Percentiles rank a stretch among this genome's conserved stretches.
Conservation (phyloP, 2,888 invertebrate species). For the Perdita meconis region DNA sequence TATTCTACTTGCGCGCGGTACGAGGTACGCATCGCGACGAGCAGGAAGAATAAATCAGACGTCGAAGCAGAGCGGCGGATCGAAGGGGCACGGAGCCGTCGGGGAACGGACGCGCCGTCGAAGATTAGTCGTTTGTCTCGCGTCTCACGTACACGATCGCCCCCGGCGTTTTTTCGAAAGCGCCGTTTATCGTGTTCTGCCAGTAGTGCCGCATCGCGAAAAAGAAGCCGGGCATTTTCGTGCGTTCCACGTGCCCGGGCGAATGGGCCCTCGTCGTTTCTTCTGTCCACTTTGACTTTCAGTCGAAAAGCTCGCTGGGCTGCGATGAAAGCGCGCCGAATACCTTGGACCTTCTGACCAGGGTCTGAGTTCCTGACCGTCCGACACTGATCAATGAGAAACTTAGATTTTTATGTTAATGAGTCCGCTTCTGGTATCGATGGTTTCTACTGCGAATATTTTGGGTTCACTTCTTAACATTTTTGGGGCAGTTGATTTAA, state of each 20-base stretch:
- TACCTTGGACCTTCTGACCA: slow-evolving; percentile 40
- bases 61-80: slow-evolving; percentile 22
- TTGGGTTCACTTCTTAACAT: no score
- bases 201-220: slow-evolving; percentile 49
- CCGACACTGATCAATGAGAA: not conserved
- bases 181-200: slow-evolving; percentile 51
- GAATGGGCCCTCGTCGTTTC: slow-evolving; percentile 68
- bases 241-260: slow-evolving; percentile 65
- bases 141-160: slow-evolving; percentile 71
- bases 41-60: slow-evolving; percentile 35
- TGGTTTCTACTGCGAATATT: no score
- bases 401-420: no score
- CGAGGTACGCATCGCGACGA: slow-evolving; percentile 20
- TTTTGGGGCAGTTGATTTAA: no score
- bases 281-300: slow-evolving; percentile 59
- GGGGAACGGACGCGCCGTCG: slow-evolving; percentile 15
- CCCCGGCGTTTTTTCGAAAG: slow-evolving; percentile 55
- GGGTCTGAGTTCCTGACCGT: not conserved
- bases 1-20: slow-evolving; percentile 35
- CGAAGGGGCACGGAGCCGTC: slow-evolving; percentile 27
- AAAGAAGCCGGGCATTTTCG: slow-evolving; percentile 71
- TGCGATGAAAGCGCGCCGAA: slow-evolving; percentile 63
- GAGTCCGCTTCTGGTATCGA: no score
- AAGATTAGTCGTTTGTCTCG: slow-evolving; percentile 69
- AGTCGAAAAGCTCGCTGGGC: slow-evolving; percentile 50